A percentile compares a stretch with the other conserved stretches of the same genome.
Evolutionary conservation across 2,113 vertebrate genomes (phyloP).

Genomic region (Typhlomys cinereus): DNA sequence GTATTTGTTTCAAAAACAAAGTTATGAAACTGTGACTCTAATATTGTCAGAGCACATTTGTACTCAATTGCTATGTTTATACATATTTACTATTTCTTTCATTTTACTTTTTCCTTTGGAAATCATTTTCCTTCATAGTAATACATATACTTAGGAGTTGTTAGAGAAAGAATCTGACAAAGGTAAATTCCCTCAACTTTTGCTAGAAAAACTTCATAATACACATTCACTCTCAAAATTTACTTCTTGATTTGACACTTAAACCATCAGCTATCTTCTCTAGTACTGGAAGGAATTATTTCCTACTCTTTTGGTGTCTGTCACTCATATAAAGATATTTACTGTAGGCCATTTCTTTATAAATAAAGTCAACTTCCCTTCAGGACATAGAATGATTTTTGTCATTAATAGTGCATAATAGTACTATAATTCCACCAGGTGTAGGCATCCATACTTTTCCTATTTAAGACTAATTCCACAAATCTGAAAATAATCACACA

Average conservation of each 20-base stretch:
- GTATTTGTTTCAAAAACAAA: too few relatives aligned
- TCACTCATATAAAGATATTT: not conserved
- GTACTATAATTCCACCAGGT: not conserved
- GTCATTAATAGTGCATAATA: not conserved
- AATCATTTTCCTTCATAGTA: not conserved
- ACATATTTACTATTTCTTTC: not conserved
- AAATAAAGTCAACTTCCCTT: constrained; percentile 2
- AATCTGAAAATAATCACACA: not conserved
- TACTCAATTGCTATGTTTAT: not conserved
- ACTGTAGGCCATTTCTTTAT: not conserved
- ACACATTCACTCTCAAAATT: not conserved
- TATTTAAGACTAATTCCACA: not conserved
- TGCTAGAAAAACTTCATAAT: not conserved
- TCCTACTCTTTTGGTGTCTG: not conserved
- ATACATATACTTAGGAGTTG: too few relatives aligned
- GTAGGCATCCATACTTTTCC: not conserved
- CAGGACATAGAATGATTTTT: not conserved
- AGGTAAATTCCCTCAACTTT: not conserved
- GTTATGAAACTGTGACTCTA: too few relatives aligned
- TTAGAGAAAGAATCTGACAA: not conserved
- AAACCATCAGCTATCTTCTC: not conserved
- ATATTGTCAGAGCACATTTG: too few relatives aligned
- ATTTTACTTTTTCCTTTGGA: not conserved
- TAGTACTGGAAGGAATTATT: not conserved
- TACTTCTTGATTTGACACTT: not conserved